phyloP scores from a whole-genome alignment of 2,888 invertebrate genomes.

The Argyresthia goedartella region DNA sequence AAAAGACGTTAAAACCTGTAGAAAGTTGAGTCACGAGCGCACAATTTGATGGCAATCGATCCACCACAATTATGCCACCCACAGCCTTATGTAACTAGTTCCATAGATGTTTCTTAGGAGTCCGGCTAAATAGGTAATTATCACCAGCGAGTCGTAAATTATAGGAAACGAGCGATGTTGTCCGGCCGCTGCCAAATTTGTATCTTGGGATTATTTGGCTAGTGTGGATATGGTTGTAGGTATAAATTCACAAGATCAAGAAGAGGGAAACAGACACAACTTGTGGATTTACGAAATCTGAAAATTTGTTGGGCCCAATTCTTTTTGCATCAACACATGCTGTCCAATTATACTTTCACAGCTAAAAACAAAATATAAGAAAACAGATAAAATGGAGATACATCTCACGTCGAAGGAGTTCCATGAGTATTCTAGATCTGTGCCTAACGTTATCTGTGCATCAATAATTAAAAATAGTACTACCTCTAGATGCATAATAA shows the following conservation, averaged over 20 bases:
- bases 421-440: too few species aligned
- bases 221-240: background rate
- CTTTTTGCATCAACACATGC: too few species aligned
- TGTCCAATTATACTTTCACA: too few species aligned
- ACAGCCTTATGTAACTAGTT: conserved; percentile 11
- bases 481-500: too few species aligned
- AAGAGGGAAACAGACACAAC: too few species aligned
- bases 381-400: too few species aligned
- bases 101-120: conserved; percentile 21
- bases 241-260: background rate
- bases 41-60: conserved; percentile 63
- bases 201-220: conserved; percentile 10
- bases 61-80: conserved; percentile 24
- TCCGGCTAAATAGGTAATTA: conserved; percentile 49
- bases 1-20: conserved; percentile 53
- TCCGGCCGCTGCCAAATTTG: conserved; percentile 43
- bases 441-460: too few species aligned
- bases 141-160: conserved; percentile 53
- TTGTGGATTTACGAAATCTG: too few species aligned
- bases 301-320: too few species aligned
- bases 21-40: conserved; percentile 49
- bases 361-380: too few species aligned
- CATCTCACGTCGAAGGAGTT: too few species aligned
- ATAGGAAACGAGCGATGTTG: conserved; percentile 36
- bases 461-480: too few species aligned